These are phyloP conservation scores for Coelinius sp. DNA, from an alignment of 2,888 invertebrate species.

Conservation along the genomic window DNA sequence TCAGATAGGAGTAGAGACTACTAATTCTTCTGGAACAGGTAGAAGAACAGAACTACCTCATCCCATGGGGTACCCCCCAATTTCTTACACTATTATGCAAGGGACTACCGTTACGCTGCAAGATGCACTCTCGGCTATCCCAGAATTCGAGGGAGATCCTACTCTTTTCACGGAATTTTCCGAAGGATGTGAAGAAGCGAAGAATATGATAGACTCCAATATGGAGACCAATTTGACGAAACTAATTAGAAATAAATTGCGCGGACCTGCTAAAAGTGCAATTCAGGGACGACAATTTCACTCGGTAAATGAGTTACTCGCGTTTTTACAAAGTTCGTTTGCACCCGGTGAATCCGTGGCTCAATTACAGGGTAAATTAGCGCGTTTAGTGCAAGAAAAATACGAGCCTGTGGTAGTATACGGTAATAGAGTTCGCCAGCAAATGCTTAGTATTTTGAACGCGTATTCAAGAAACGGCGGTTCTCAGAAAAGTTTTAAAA, in stretches of 20 bases:
- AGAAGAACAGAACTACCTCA: background rate
- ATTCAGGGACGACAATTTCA: background rate
- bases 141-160: background rate
- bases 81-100: background rate
- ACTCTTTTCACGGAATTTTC: background rate
- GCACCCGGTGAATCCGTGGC: background rate
- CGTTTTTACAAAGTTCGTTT: background rate
- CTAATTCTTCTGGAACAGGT: too few species aligned
- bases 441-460: background rate
- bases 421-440: background rate
- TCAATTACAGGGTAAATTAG: slow-evolving; percentile 17
- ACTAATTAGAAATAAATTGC: background rate
- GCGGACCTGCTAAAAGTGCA: background rate
- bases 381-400: background rate
- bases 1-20: too few species aligned
- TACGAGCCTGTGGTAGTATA: background rate
- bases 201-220: background rate
- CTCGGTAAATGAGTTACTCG: background rate
- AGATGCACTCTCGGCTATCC: slow-evolving; percentile 3
- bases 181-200: background rate
- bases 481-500: background rate
- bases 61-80: background rate
- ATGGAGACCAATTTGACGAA: background rate
- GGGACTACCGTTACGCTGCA: background rate
- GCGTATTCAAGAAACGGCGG: background rate